These are phyloP conservation scores for Paradoxurus hermaphroditus DNA, from an alignment of 2,113 vertebrate genomes.

Conservation along the genomic window DNA sequence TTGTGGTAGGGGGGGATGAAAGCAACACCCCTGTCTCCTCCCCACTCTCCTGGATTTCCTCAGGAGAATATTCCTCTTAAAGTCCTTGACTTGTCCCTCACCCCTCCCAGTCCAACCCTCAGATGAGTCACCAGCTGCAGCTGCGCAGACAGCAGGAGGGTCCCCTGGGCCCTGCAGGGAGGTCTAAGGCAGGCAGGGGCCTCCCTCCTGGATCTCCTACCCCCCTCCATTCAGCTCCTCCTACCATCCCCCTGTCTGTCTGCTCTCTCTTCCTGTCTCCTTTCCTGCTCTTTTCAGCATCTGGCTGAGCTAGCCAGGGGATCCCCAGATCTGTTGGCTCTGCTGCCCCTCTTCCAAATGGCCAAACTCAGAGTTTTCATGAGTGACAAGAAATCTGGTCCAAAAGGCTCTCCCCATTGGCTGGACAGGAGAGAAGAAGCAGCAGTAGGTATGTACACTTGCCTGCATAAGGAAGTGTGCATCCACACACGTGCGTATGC, in stretches of 20 bases:
- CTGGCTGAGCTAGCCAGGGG: constrained; percentile 15
- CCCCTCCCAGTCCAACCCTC: constrained; percentile 30
- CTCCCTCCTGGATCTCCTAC: neutral
- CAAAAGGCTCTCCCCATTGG: constrained; percentile 11
- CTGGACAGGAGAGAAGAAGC: neutral
- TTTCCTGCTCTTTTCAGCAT: constrained; percentile 19
- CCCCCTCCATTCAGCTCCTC: neutral
- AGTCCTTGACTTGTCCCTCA: constrained; percentile 49
- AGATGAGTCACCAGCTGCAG: constrained; percentile 64
- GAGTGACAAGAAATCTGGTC: constrained; percentile 39
- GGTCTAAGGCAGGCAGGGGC: constrained; percentile 39
- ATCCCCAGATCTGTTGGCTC: neutral
- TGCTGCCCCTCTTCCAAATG: constrained; percentile 26
- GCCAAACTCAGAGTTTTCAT: constrained; percentile 68
- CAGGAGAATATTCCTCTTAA: constrained; percentile 26
- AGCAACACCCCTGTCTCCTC: neutral
- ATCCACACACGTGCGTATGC: no score
- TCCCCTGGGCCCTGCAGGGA: constrained; percentile 63
- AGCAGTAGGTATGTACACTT: neutral
- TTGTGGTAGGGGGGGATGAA: neutral
- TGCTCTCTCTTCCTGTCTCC: constrained; percentile 34
- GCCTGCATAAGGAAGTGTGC: neutral
- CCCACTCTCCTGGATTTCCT: neutral
- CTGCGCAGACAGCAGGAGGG: constrained; percentile 45
- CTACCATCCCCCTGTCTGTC: neutral